Conservation (phyloP, 2,888 invertebrate species). For the Cacoxenus indagator region DNA sequence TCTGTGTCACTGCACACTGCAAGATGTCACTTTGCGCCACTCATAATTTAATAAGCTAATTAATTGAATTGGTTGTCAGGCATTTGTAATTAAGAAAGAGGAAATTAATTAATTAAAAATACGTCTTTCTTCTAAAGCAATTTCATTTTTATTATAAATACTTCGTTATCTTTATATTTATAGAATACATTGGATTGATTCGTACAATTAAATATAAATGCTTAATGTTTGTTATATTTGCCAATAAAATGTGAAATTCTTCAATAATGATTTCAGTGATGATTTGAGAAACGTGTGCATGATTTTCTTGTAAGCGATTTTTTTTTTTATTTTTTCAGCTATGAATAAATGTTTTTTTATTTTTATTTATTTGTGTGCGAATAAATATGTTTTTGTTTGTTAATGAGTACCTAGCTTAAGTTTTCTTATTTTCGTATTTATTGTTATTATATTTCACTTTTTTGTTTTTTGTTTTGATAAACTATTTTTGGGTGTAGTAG, state of each 20-base stretch:
- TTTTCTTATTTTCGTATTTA: conserved; percentile 26
- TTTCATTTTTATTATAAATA: conserved; percentile 54
- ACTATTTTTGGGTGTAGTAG: too few relatives aligned
- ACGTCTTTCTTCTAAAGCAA: conserved; percentile 53
- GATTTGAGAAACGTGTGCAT: conserved; percentile 33
- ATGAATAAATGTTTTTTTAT: conserved; percentile 22
- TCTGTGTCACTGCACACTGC: too few relatives aligned
- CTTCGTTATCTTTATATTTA: conserved; percentile 42
- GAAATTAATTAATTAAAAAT: too few relatives aligned
- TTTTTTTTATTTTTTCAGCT: too few relatives aligned
- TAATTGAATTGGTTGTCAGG: too few relatives aligned
- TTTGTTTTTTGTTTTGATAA: too few relatives aligned
- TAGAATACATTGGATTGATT: conserved; percentile 13
- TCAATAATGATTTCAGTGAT: conserved; percentile 5
- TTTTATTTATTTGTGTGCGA: conserved; percentile 19
- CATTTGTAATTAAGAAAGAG: too few relatives aligned
- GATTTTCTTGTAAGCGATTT: conserved; percentile 17
- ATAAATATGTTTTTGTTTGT: conserved; percentile 15
- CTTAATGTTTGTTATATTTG: conserved; percentile 18
- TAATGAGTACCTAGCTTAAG: conserved; percentile 49
- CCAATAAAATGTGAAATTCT: conserved; percentile 33
- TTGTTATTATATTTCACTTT: too few relatives aligned
- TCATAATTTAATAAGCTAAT: too few relatives aligned
- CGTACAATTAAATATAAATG: conserved; percentile 6
- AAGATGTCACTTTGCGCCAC: too few relatives aligned